phyloP scores from a whole-genome alignment of 2,797 vertebrate species.

The Erithacus rubecula region DNA sequence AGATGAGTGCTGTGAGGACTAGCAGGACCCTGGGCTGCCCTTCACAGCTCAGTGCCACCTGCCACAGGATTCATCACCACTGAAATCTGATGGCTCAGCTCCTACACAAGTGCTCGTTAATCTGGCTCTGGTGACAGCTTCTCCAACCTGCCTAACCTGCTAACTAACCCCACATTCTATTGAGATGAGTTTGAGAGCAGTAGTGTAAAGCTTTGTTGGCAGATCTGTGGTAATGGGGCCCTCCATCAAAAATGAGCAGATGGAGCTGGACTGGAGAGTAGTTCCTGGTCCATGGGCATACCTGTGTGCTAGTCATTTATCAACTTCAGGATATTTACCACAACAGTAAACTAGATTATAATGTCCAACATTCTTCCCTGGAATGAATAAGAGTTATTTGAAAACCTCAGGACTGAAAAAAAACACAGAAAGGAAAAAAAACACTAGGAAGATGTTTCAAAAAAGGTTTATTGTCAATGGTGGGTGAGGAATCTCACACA shows the following conservation, averaged over 20 bases:
- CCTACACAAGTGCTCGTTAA: background rate
- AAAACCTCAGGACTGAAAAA: background rate
- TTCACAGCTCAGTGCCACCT: background rate
- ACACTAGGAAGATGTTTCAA: background rate
- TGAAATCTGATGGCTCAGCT: background rate
- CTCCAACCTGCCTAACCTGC: background rate
- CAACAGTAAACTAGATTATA: background rate
- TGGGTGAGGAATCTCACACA: background rate
- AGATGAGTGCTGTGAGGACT: background rate
- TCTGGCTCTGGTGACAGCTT: background rate
- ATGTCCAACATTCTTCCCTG: background rate
- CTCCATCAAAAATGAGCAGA: background rate
- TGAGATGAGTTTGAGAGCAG: background rate
- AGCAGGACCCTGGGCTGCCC: background rate
- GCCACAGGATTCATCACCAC: background rate
- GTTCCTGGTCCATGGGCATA: background rate
- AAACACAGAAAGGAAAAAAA: accelerated
- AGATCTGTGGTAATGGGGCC: background rate
- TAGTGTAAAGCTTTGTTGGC: background rate
- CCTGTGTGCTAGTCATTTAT: background rate
- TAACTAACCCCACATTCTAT: background rate
- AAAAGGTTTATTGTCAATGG: background rate
- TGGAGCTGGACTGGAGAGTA: background rate
- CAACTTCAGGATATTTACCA: background rate
- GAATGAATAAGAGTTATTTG: background rate